Conservation (phyloP, 2,888 invertebrate genomes). For the Ornithoptera alexandrae region DNA sequence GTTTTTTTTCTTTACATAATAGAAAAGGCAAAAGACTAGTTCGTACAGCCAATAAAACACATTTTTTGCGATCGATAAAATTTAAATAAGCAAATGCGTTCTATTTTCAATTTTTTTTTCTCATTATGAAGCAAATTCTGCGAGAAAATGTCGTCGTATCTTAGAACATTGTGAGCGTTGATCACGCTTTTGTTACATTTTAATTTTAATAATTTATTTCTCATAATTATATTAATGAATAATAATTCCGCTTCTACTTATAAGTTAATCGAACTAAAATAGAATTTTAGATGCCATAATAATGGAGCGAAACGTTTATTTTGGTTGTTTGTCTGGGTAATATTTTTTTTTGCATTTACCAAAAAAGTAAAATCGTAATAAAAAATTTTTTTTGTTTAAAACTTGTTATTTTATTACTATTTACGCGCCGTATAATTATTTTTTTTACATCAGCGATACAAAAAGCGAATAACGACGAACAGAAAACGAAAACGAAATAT, state of each 20-base stretch:
- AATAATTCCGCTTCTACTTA: conserved; percentile 68
- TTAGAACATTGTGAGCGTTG: conserved; percentile 33
- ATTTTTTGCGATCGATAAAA: too few relatives aligned
- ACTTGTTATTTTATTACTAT: neutral
- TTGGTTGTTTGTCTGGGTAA: conserved; percentile 71
- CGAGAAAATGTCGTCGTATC: conserved; percentile 48
- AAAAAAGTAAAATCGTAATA: conserved; percentile 67
- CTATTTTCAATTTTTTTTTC: neutral
- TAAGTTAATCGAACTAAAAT: conserved; percentile 53
- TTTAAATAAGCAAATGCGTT: too few relatives aligned
- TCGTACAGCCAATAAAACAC: too few relatives aligned
- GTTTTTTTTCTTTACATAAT: too few relatives aligned
- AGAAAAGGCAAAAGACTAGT: too few relatives aligned
- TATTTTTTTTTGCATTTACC: conserved; percentile 70
- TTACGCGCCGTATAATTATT: neutral
- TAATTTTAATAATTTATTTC: conserved; percentile 54
- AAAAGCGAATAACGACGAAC: neutral
- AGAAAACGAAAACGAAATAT: neutral
- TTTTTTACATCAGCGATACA: neutral
- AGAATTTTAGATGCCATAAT: conserved; percentile 63
- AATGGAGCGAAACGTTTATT: conserved; percentile 50
- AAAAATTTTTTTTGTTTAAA: conserved; percentile 52
- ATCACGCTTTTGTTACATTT: conserved; percentile 57
- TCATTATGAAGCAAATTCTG: conserved; percentile 40
- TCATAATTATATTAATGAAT: conserved; percentile 42